Evolutionary conservation across 2,797 vertebrate genomes (phyloP), one percentile per base, ranked within the genome.

Genomic region (Lagorchestes hirsutus): DNA sequence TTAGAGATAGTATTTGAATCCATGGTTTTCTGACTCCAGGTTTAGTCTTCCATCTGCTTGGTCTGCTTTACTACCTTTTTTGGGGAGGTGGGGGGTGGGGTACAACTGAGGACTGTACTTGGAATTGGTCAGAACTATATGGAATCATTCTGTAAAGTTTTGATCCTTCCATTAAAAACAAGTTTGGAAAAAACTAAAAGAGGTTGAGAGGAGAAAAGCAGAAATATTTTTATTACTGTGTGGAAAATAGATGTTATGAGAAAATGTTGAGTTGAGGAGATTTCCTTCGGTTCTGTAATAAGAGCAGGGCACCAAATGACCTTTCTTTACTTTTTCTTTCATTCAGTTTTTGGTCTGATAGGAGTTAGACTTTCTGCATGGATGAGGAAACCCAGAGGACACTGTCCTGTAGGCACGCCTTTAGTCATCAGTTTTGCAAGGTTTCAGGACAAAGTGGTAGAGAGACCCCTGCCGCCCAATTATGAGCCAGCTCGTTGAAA

Each of bases 181-280:
- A 18, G 93, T 93, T 96, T 95, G 95, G 67, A 62, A 94, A 91
- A 87, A 87, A 87, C 74, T 87, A 27, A 87, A 82, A 28, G 5
- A 93, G 67, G 50, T 93, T 31, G 14, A 90, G 58, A 62, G 11
- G 91, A 24, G 29, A 91, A 93, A 94, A 92, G 55, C 0, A 82
- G 54, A 58, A n/a, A 40, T 40, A 4, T 94, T 92, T 93, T 93
- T 55, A 50, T 40, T 91, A 87, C 93, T 54, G 54, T 54, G 18
- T 93, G 34, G 93, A 91, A 93, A 92, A 55, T 92, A 92, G 74
- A 27, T 27, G 40, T 87, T 50, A 46, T 9, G n/a, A 40, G 67
- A 46, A 18, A 40, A 24, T 9, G 18, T 10, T 34, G 74, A 24
- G 40, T 22, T 82, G 40, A 87, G 40, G 40, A 28, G 27, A 27